These are phyloP conservation scores for Apantesis nais DNA, from an alignment of 2,888 invertebrate species.

Conservation along the genomic window DNA sequence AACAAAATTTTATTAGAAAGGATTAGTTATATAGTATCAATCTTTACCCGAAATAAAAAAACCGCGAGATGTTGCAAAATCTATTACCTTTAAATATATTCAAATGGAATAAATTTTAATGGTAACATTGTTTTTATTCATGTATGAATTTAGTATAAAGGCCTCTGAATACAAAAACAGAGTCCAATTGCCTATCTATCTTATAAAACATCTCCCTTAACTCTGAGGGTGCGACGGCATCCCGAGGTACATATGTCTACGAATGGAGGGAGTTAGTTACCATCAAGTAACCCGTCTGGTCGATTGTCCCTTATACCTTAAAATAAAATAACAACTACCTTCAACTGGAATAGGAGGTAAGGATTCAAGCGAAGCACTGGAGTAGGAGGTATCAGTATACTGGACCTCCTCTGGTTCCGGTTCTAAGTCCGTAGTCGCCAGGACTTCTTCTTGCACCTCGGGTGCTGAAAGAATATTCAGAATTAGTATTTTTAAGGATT, in stretches of 20 bases:
- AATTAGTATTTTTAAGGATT: not conserved
- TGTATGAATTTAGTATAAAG: too few species aligned
- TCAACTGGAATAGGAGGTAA: constrained; percentile 62
- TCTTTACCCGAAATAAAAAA: too few species aligned
- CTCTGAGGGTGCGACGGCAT: too few species aligned
- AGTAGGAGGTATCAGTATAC: constrained; percentile 77
- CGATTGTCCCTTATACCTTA: not conserved
- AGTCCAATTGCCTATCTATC: too few species aligned
- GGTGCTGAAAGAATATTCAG: constrained; percentile 48
- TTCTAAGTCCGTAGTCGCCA: constrained; percentile 65
- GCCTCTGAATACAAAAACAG: too few species aligned
- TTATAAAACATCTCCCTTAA: too few species aligned
- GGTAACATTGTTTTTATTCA: too few species aligned
- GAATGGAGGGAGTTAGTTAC: not conserved
- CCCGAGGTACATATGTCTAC: not conserved
- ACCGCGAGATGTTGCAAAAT: too few species aligned
- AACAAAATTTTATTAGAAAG: too few species aligned
- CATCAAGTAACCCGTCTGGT: not conserved
- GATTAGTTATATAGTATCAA: too few species aligned
- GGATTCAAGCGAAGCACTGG: constrained; percentile 76
- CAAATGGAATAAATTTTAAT: too few species aligned
- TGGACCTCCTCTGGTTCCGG: constrained; percentile 69
- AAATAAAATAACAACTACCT: constrained; percentile 46
- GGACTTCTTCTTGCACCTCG: constrained; percentile 58
- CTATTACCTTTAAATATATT: too few species aligned